Base-by-base conservation (phyloP, 2,888 invertebrate species). In the Neoscelio sp. region DNA sequence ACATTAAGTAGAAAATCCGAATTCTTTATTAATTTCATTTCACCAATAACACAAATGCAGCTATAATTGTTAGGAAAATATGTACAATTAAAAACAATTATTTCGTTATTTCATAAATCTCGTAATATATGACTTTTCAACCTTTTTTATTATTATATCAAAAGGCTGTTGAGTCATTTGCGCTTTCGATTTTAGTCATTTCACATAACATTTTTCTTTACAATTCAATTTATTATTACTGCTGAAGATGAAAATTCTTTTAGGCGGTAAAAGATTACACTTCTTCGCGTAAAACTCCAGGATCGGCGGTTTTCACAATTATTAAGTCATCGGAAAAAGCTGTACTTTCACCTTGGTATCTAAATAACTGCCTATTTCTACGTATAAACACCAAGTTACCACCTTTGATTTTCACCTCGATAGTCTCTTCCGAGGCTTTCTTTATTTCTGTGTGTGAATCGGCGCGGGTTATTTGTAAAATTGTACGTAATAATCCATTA, bases 341-440 rank as follows among this genome's bases (percentile, higher is more conserved):
- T 62, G 44, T 23, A 76, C 75, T 80, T 80, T 76, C 79, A 54
- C 79, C 67, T 52, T 13, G 26, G 50, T 28, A 42, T 48, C 56
- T 58, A 23, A 60, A 67, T 58, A 40, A 54, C 65, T 42, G 48
- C 28, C 65, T 62, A 38, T 8, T 20, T 56, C 62, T 76, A 56
- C 40, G 62, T 46, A 38, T 67, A 71, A 75, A 60, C 65, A 33
- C 46, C 38, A 33, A 67, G 35, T 76, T 73, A 46, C 48, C 79
- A 68, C 73, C 70, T 67, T 76, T 50, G 71, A 46, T 80, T 80
- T 80, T 80, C 75, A 80, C 70, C 71, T 65, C n/a, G 20, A 35
- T 70, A 30, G 65, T 18, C 71, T 60, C 67, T 54, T 62, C 33
- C 33, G 20, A 42, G 20, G 48, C 60, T 65, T 54, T 65, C 52